Base-by-base conservation (phyloP, 2,113 vertebrate genomes). In the Rhizomys pruinosus region DNA sequence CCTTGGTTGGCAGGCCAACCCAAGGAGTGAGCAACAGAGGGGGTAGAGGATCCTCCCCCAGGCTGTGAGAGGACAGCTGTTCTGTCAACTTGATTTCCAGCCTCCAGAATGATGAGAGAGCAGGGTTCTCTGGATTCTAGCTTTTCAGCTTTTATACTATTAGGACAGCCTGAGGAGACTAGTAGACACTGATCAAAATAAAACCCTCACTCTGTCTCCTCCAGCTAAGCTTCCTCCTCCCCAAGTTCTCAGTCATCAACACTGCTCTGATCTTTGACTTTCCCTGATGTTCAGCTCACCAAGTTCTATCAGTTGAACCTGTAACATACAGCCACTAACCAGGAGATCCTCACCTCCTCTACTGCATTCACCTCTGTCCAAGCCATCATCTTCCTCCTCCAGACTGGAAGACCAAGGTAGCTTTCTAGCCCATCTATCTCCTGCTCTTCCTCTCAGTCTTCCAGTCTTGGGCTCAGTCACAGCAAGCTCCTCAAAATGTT, bases 391-490 rank as follows among this genome's bases (percentile, higher is more conserved):
- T 3, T 55, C 25, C 25, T 3, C 42, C 25, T 69, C 82, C 12
- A 25, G 52, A 37, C 29, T 72, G 29, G 23, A 57, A 0, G 7
- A 16, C n/a, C 3, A 1, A 1, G 1, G 23, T 15, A 57, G 23
- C 39, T n/a, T 87, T 76, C 57, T 47, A 39, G 44, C n/a, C 55
- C 37, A 63, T 32, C 52, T 37, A 3, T 15, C 32, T 68, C 10
- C 52, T 7, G 1, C 44, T 44, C 59, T 34, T 7, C 2, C 44
- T n/a, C 68, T 57, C 5, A 5, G 5, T n/a, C 37, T 52, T 79
- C 22, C 7, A 34, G 47, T 76, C 42, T 55, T 63, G 82, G 44
- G 63, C 44, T 78, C 84, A 57, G 47, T 20, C 37, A 73, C 2
- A 87, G 17, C 0, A 15, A 25, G 37, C 64, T 74, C 64, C 16